Percentiles rank a stretch among this genome's conserved stretches.
Conservation (phyloP, 2,113 vertebrate genomes). For the Channa maculata region DNA sequence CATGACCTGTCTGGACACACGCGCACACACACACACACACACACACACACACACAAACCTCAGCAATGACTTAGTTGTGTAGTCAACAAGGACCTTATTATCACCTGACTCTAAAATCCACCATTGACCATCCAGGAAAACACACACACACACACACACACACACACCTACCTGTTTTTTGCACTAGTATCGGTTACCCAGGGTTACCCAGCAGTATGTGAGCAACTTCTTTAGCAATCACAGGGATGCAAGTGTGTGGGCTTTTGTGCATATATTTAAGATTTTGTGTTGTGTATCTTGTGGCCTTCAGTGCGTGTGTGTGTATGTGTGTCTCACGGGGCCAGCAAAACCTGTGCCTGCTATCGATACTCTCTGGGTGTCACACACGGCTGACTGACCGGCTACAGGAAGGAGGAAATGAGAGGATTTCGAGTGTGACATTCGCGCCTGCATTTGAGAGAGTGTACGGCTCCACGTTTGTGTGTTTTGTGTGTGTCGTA, state of each 20-base stretch:
- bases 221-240: conserved; percentile 50
- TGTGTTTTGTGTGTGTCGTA: conserved; percentile 31
- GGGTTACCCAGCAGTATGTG: conserved; percentile 55
- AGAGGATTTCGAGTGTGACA: conserved; percentile 72
- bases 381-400: conserved; percentile 68
- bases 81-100: conserved; percentile 61
- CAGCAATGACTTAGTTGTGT: conserved; percentile 38
- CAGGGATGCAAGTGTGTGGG: conserved; percentile 44
- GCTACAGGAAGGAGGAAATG: conserved; percentile 80
- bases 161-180: conserved; percentile 32
- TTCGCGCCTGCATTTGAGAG: conserved; percentile 53
- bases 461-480: conserved; percentile 18
- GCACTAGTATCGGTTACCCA: conserved; percentile 26
- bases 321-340: conserved; percentile 16
- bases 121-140: conserved; percentile 38
- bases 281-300: neutral
- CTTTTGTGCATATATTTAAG: conserved; percentile 48
- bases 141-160: conserved; percentile 30
- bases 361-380: conserved; percentile 60
- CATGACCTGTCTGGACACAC: conserved; percentile 63
- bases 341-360: conserved; percentile 42
- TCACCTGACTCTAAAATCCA: conserved; percentile 59
- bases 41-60: conserved; percentile 30
- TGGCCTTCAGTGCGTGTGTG: neutral
- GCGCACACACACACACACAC: conserved; percentile 26